Evolutionary conservation across 2,797 vertebrate species (phyloP).

Genomic region (Poecilia velifera): DNA sequence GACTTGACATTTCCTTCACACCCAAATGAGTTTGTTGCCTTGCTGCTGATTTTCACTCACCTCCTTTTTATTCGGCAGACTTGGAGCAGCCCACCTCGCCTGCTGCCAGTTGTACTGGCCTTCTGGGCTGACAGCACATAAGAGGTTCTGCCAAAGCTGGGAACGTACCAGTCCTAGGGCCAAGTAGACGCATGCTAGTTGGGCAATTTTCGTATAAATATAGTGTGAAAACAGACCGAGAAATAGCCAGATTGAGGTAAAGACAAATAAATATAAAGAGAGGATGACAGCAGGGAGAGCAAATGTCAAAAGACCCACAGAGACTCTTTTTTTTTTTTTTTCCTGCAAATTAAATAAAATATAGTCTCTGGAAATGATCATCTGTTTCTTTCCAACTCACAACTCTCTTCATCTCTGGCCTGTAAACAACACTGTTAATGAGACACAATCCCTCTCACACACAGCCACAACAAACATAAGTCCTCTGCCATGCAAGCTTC

Average conservation of each 20-base stretch:
- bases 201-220: conserved; percentile 61
- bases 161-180: conserved; percentile 48
- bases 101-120: conserved; percentile 63
- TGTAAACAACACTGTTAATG: conserved; percentile 66
- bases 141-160: conserved; percentile 61
- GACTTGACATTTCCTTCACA: conserved; percentile 65
- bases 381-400: conserved; percentile 46
- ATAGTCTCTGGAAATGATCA: conserved; percentile 52
- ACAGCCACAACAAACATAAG: conserved; percentile 20
- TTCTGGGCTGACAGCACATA: conserved; percentile 43
- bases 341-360: conserved; percentile 49
- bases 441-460: conserved; percentile 42
- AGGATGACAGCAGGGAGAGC: conserved; percentile 18
- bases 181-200: conserved; percentile 57
- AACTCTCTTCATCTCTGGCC: conserved; percentile 38
- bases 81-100: conserved; percentile 60
- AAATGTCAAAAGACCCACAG: conserved; percentile 20
- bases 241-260: conserved; percentile 16
- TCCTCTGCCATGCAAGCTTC: conserved; percentile 14
- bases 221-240: conserved; percentile 34
- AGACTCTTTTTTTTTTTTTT: conserved; percentile 2
- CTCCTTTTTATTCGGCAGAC: conserved; percentile 47
- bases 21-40: conserved; percentile 61
- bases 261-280: conserved; percentile 10
- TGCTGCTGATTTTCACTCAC: conserved; percentile 28